Conservation (phyloP, 2,113 vertebrate genomes). For the Nycticryphes semicollaris region DNA sequence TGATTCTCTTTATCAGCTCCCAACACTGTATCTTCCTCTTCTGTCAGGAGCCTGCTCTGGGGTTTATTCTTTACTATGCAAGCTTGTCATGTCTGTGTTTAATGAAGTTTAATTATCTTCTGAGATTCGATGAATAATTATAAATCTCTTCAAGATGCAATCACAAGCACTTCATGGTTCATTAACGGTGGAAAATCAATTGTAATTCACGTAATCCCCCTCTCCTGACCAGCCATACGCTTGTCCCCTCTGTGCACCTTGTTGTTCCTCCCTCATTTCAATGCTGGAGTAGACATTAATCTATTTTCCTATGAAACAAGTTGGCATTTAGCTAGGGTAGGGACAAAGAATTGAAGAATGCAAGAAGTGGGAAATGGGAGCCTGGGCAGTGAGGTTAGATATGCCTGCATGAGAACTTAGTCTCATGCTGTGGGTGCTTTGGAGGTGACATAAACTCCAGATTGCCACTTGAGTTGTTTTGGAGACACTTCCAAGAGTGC, state of each 20-base stretch:
- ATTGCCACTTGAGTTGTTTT: background rate
- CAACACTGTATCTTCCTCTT: background rate
- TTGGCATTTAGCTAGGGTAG: background rate
- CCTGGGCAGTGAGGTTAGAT: background rate
- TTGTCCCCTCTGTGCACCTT: background rate
- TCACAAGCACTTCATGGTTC: conserved; percentile 76
- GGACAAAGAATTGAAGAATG: background rate
- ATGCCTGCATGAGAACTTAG: background rate
- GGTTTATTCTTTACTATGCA: conserved; percentile 63
- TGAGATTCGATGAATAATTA: conserved; percentile 81
- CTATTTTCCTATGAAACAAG: background rate
- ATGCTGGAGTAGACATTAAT: background rate
- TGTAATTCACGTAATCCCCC: conserved; percentile 71
- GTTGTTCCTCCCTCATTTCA: background rate
- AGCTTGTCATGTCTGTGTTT: conserved; percentile 75
- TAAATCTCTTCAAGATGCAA: conserved; percentile 82
- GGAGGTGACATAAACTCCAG: background rate
- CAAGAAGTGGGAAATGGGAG: background rate
- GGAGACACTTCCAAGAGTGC: background rate
- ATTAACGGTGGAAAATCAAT: conserved; percentile 78
- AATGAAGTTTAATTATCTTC: conserved; percentile 83
- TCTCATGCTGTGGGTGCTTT: background rate
- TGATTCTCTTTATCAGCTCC: background rate
- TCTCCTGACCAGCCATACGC: conserved; percentile 62
- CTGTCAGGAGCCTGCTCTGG: conserved; percentile 31